Percentiles rank a stretch among this genome's conserved stretches.
phyloP scores from a whole-genome alignment of 2,888 invertebrate genomes.

The Zygaena filipendulae region DNA sequence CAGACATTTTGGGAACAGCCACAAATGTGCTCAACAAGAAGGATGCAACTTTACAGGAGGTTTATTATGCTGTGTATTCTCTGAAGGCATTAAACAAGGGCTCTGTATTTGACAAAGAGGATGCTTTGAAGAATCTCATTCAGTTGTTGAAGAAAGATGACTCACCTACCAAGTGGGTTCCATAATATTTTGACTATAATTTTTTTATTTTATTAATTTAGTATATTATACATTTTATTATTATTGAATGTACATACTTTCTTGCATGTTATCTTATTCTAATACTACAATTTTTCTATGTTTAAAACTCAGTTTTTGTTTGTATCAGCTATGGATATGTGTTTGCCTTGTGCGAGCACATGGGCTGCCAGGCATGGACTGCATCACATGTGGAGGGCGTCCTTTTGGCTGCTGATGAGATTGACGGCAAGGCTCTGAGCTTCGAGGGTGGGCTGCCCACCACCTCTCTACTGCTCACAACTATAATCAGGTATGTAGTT shows the following conservation, averaged over 20 bases:
- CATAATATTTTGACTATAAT: constrained; percentile 3
- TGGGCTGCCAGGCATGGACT: constrained; percentile 71
- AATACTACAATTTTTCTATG: too few species aligned
- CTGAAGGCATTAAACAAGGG: constrained; percentile 75
- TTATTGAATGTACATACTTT: too few species aligned
- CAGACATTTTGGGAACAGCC: constrained; percentile 56
- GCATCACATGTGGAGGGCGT: constrained; percentile 89
- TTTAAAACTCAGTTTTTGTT: too few species aligned
- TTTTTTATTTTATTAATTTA: constrained; percentile 7
- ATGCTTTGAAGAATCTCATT: constrained; percentile 78
- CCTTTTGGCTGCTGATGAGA: constrained; percentile 95
- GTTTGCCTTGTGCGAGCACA: constrained; percentile 82
- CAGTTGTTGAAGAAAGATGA: constrained; percentile 88
- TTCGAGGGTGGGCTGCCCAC: constrained; percentile 92
- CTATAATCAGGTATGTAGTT: constrained; percentile 64
- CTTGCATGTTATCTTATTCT: too few species aligned
- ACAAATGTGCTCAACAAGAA: constrained; percentile 73
- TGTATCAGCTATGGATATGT: constrained; percentile 80
- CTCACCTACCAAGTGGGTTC: constrained; percentile 73
- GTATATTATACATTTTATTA: not conserved
- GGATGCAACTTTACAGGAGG: constrained; percentile 72
- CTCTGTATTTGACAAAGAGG: constrained; percentile 71
- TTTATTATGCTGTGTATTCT: constrained; percentile 80
- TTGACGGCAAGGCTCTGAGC: constrained; percentile 87
- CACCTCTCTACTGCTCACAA: constrained; percentile 73